Conservation (phyloP, 37 sponge, comb jelly and placozoan genomes). For the Dysidea cf. avara region DNA sequence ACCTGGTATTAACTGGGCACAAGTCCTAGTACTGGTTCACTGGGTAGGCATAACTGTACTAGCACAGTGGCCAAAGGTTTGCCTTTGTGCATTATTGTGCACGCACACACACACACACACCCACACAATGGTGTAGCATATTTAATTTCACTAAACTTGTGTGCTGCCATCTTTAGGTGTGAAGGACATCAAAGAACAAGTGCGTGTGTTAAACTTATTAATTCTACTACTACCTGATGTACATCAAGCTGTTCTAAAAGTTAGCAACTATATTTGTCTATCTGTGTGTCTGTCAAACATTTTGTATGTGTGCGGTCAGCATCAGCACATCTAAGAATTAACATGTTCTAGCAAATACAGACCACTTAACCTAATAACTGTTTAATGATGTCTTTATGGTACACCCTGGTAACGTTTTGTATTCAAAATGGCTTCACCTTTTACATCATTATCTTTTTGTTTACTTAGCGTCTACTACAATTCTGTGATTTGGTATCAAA, state of each 20-base stretch:
- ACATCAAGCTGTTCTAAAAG: conserved; percentile 69
- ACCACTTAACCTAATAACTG: background rate
- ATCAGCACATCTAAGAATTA: background rate
- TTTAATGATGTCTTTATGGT: background rate
- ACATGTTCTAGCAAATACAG: background rate
- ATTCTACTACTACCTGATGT: conserved; percentile 70
- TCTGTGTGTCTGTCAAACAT: background rate
- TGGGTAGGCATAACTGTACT: no score
- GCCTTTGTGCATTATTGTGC: no score
- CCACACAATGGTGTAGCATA: no score
- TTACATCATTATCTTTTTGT: conserved; percentile 2
- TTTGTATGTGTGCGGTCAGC: background rate
- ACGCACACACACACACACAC: background rate
- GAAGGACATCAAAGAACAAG: conserved; percentile 64
- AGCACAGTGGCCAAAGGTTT: no score
- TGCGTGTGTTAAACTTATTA: conserved; percentile 74
- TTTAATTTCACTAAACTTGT: no score
- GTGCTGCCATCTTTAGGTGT: no score
- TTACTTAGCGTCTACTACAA: conserved; percentile 55
- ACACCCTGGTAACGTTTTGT: background rate
- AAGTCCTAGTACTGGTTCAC: no score
- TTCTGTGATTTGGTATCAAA: conserved; percentile 60
- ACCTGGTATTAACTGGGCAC: no score
- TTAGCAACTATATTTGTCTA: conserved; percentile 6
- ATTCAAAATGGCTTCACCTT: background rate